Base-by-base conservation (phyloP, 2,797 vertebrate species). In the Acropternis orthonyx region DNA sequence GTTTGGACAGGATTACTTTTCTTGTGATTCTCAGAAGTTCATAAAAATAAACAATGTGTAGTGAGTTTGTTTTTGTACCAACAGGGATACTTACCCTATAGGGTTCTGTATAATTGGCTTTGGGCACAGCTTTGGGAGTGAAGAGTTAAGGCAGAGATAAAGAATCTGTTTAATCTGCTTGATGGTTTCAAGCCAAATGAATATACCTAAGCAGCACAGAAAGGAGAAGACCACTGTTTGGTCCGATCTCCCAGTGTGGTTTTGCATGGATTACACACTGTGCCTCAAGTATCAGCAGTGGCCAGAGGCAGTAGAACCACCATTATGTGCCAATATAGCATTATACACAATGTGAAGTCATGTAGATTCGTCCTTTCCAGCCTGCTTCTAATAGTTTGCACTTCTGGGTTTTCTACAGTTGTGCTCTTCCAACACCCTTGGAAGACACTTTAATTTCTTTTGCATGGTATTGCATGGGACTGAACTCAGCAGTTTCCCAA, bases 61-160 rank as follows among this genome's bases (percentile, higher is more conserved):
- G 21, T 73, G 27, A 61, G n/a, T 76, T 86, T 91, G n/a, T 28
- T 96, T 92, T 92, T 66, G n/a, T 81, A 69, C 51, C 78, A 59
- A 34, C 48, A 66, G 28, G 9, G 12, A 23, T 91, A 74, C 68
- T 91, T 89, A 75, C 37, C 9, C 52, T 43, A 10, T 10, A 56
- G 0, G 2, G 30, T 37, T 88, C 58, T 44, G 12, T 46, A 49
- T 75, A 83, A 90, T 44, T 75, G 69, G 28, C 24, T 93, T 85
- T 95, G 72, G 18, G 63, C 21, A 22, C 43, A 55, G 39, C 52
- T 94, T 76, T 92, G 62, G n/a, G 46, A 72, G 8, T 41, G 43
- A 92, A 77, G 63, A 92, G 23, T 48, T 78, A 75, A 63, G 79
- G 28, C 74, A 74, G 67, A 71, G n/a, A 83, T 36, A n/a, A 83